phyloP scores from a whole-genome alignment of 1,140 invertebrate genomes.

The Trichomalopsis sarcophagae region DNA sequence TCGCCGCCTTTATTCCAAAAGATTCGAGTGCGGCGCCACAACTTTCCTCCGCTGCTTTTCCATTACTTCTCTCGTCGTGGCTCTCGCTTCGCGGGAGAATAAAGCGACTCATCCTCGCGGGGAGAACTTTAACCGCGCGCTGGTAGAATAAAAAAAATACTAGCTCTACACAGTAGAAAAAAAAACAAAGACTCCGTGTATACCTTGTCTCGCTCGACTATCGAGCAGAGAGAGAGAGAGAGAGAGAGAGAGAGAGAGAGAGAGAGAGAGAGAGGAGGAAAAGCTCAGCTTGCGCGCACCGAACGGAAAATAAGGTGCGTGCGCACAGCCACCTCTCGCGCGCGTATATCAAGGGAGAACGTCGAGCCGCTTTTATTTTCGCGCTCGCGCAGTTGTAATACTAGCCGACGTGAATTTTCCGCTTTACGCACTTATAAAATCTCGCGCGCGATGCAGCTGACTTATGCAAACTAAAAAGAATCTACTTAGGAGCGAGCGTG shows the following conservation, averaged over 20 bases:
- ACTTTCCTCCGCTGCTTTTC: conserved; percentile 14
- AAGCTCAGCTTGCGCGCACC: background rate
- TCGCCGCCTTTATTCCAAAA: background rate
- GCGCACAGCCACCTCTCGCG: background rate
- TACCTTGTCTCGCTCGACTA: background rate
- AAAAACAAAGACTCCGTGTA: background rate
- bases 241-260: no score
- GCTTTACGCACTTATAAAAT: conserved; percentile 9
- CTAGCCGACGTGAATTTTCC: conserved; percentile 3
- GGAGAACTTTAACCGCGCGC: conserved; percentile 4
- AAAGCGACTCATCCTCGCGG: conserved; percentile 13
- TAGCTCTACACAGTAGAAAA: background rate
- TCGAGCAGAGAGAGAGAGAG: background rate
- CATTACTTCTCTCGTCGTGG: background rate
- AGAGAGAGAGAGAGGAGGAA: no score
- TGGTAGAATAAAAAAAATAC: background rate
- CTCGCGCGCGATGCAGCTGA: background rate
- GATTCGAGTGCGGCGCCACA: background rate
- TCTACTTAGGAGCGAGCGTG: background rate
- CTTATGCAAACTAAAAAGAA: conserved; percentile 18
- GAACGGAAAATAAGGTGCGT: conserved; percentile 34
- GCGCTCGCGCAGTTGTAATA: background rate
- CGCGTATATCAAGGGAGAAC: background rate
- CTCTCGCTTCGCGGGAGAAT: background rate
- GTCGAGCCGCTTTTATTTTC: background rate